A percentile compares a stretch with the other conserved stretches of the same genome.
phyloP scores from a whole-genome alignment of 2,113 vertebrate genomes.

The Elachura formosa region DNA sequence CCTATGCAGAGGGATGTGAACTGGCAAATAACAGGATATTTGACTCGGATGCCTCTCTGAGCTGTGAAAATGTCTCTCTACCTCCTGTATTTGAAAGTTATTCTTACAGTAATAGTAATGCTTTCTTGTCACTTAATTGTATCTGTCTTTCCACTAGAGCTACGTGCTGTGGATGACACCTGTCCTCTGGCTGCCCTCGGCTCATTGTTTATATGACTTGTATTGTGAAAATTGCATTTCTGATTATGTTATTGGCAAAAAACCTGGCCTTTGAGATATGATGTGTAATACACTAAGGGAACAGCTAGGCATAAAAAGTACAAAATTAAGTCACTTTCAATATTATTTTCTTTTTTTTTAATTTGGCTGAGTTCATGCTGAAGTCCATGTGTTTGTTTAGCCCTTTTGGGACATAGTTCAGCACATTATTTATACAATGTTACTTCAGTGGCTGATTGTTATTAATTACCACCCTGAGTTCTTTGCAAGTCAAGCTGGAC shows the following conservation, averaged over 20 bases:
- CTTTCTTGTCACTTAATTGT: not conserved
- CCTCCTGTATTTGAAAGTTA: not conserved
- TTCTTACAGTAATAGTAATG: not conserved
- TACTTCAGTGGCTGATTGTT: constrained; percentile 72
- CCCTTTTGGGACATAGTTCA: constrained; percentile 75
- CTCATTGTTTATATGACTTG: not conserved
- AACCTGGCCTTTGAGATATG: constrained; percentile 60
- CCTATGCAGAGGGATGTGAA: not conserved
- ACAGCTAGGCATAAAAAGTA: not conserved
- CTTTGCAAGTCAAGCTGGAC: constrained; percentile 41
- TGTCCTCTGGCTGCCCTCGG: not conserved
- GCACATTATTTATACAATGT: constrained; percentile 75
- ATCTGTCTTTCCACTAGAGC: not conserved
- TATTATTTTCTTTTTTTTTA: constrained; percentile 38
- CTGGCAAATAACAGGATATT: not conserved
- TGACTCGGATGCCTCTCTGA: not conserved
- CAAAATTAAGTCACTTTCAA: constrained; percentile 57
- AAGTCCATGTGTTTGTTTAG: constrained; percentile 76
- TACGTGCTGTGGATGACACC: not conserved
- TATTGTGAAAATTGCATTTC: not conserved
- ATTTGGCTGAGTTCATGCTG: constrained; percentile 76
- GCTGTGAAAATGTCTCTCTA: not conserved
- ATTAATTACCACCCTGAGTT: constrained; percentile 81
- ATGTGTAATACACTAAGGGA: constrained; percentile 68
- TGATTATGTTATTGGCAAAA: not conserved